Percentiles rank a stretch among this genome's conserved stretches.
Evolutionary conservation across 1,140 invertebrate species (phyloP).

Genomic region (Drosophila sp.): DNA sequence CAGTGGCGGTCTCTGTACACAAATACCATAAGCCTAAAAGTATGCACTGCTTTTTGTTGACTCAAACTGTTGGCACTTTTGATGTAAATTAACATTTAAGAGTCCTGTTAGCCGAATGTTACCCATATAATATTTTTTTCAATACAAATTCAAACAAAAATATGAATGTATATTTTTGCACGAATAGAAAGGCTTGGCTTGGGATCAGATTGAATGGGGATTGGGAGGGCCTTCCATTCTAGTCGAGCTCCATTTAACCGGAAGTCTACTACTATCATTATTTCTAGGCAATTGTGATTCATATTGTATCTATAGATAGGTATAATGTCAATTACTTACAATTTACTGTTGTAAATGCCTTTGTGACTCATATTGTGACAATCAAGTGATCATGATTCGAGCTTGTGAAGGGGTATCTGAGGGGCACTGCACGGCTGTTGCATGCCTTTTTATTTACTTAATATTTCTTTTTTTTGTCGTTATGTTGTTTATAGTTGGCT

Average conservation of each 20-base stretch:
- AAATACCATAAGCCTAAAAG: no score
- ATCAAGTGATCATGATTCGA: not conserved
- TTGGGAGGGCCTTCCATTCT: not conserved
- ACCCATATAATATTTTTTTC: no score
- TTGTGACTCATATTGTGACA: slow-evolving; percentile 16
- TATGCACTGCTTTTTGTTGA: no score
- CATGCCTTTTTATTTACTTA: slow-evolving; percentile 19
- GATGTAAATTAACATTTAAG: no score
- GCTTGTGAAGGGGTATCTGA: not conserved
- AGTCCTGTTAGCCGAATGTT: no score
- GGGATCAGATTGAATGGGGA: not conserved
- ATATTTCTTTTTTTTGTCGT: not conserved
- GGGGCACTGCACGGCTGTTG: not conserved
- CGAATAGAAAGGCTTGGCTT: slow-evolving; percentile 1
- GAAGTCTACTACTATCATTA: not conserved
- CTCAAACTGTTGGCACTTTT: no score
- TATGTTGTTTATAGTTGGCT: not conserved
- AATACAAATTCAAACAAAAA: no score
- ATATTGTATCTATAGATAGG: not conserved
- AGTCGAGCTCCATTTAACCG: slow-evolving; percentile 4
- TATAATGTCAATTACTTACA: not conserved
- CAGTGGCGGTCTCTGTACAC: no score
- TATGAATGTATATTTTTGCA: not conserved
- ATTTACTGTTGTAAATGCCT: slow-evolving; percentile 9
- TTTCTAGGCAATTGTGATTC: slow-evolving; percentile 12